Evolutionary conservation across 1,140 invertebrate species (phyloP), one percentile per base, ranked within the genome.

Genomic region (Musca domestica): DNA sequence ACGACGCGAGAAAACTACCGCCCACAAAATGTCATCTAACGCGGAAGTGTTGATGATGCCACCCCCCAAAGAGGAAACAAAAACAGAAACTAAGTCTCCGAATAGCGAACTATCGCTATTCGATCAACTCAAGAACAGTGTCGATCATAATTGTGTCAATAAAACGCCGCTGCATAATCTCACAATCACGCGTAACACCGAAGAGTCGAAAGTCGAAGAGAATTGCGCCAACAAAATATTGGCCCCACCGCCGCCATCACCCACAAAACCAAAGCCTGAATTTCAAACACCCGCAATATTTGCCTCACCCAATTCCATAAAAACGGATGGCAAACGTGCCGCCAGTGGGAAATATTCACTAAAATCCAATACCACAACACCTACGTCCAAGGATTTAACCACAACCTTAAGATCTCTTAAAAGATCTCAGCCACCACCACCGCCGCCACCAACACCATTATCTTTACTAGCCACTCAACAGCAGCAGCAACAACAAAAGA

Each of bases 101-200:
- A 20, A 20, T 51, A 17, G 6, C 4, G 46, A 19, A 68, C 63
- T 68, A 12, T 80, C 74, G 64, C 71, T 80, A 72, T 80, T 80
- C 75, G 77, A 80, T 78, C 77, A 80, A 73, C 74, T 80, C 68
- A 80, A 80, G 74, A 80, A 77, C 71, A 74, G 77, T 72, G 71
- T 73, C 69, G 76, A 67, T 67, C 66, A 67, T 12, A 70, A 80
- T 72, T 70, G 71, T 73, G 76, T 73, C 66, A 75, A 74, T 72
- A 74, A 71, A 73, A 75, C 72, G 67, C 71, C 71, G 22, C 64
- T 46, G 49, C 41, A 65, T 52, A 30, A 51, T n/a, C 64, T 25
- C 41, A 30, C 27, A 66, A 66, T 52, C 25, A 23, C 49, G 41
- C 56, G 46, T 30, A 68, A 20, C 25, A 47, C 30, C 30, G 67